Conservation (phyloP, 2,797 vertebrate species). For the Crocodylus rhombifer region DNA sequence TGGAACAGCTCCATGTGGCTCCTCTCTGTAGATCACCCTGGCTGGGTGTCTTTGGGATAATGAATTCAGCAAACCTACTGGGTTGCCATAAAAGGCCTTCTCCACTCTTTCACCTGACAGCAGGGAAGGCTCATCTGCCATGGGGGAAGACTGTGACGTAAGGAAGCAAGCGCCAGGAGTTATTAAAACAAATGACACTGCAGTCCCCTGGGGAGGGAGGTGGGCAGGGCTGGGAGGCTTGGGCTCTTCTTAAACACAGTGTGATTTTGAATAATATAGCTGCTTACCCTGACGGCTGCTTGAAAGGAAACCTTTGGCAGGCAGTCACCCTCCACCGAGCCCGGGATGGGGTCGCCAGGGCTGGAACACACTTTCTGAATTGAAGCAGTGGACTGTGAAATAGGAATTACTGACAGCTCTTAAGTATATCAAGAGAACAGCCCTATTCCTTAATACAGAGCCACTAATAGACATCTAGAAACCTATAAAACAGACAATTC, state of each 20-base stretch:
- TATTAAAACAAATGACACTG: slow-evolving; percentile 64
- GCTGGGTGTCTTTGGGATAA: background rate
- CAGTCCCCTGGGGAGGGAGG: slow-evolving; percentile 26
- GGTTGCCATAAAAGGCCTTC: background rate
- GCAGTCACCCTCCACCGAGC: slow-evolving; percentile 79
- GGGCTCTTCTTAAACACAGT: slow-evolving; percentile 10
- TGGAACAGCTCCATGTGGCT: background rate
- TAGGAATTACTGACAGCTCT: slow-evolving; percentile 87
- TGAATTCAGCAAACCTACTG: background rate
- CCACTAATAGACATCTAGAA: slow-evolving; percentile 88
- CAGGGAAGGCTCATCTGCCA: background rate
- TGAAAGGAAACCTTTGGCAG: slow-evolving; percentile 53
- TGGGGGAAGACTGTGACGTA: background rate
- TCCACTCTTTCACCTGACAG: background rate
- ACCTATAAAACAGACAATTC: slow-evolving; percentile 88
- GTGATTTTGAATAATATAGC: slow-evolving; percentile 49
- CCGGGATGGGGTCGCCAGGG: slow-evolving; percentile 79
- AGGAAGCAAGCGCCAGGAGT: background rate
- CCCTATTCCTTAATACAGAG: slow-evolving; percentile 84
- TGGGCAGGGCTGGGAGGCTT: background rate
- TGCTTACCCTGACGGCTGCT: slow-evolving; percentile 38
- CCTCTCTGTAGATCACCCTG: background rate
- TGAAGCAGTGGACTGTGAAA: slow-evolving; percentile 86
- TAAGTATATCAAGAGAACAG: slow-evolving; percentile 86
- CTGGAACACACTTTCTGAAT: slow-evolving; percentile 80